Base-by-base conservation (phyloP, 30 jellyfish, hydroid and myxozoan species). In the Rhopilema esculentum region DNA sequence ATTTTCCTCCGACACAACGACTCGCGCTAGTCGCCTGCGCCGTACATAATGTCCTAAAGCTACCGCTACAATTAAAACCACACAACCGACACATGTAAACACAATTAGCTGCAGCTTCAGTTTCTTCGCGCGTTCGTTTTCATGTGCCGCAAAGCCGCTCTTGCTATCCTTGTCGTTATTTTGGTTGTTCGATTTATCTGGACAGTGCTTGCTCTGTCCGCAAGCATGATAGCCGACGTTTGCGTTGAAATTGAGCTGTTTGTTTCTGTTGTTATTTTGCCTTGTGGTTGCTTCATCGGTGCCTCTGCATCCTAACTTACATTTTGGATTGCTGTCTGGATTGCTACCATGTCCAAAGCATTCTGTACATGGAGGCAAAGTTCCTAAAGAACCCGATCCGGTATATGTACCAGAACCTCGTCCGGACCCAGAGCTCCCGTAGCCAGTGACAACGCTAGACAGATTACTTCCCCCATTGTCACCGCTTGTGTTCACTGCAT, bases 341-440 rank as follows among this genome's bases (percentile, higher is more conserved):
- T 69, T 69, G 25, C 80, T 69, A 24, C 80, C 80, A 62, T 69
- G 80, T 22, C 80, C 80, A 16, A 69, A 69, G 80, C 80, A 69
- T 24, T 69, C 80, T 0, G 28, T 69, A 23, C 80, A 69, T 27
- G 80, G 80, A 0, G 80, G 80, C 21, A 69, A 62, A 21, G 80
- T 69, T 9, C 80, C 80, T 29, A 28, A 4, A 29, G 80, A 69
- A 69, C 80, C 80, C 19, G 80, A 69, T 7, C 80, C 80, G 22
- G 80, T 27, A 57, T 22, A 25, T 25, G 80, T 8, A 16, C 80
- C 80, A 1, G 63, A 26, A 1, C 80, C 80, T 28, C 80, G 20
- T 24, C 4, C 29, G 32, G 65, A 7, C 12, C 80, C 80, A 8
- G 48, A 69, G 24, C 80, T 40, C 12, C 57, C 57, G 57, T 40